Percentiles rank a stretch among this genome's conserved stretches.
Conservation (phyloP, 37 sponge, comb jelly and placozoan genomes). For the Geodia barretti region DNA sequence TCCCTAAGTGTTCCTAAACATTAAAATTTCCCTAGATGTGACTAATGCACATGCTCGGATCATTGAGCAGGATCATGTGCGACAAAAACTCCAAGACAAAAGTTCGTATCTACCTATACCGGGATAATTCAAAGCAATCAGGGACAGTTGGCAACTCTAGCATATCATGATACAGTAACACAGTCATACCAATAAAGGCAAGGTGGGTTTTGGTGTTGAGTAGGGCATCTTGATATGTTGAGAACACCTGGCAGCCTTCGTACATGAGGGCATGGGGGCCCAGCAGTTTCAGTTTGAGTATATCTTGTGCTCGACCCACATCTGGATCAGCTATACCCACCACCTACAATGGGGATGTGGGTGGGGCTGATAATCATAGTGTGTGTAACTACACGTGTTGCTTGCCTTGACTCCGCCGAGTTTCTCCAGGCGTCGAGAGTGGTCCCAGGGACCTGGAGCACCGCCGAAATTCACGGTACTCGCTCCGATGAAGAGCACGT, state of each 20-base stretch:
- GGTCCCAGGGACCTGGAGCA: slow-evolving; percentile 85
- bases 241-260: slow-evolving; percentile 46
- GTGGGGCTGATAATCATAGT: too few relatives aligned
- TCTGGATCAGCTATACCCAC: slow-evolving; percentile 82
- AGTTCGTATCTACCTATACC: too few relatives aligned
- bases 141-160: too few relatives aligned
- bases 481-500: slow-evolving; percentile 72
- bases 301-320: slow-evolving; percentile 39
- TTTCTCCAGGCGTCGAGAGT: slow-evolving; percentile 72
- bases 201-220: slow-evolving; percentile 40
- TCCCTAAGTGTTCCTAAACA: too few relatives aligned
- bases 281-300: slow-evolving; percentile 47
- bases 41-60: too few relatives aligned
- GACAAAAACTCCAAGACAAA: too few relatives aligned
- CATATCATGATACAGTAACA: too few relatives aligned
- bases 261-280: slow-evolving; percentile 52
- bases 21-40: too few relatives aligned
- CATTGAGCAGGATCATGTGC: too few relatives aligned
- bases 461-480: slow-evolving; percentile 92
- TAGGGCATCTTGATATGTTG: slow-evolving; percentile 28
- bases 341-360: too few relatives aligned
- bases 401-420: slow-evolving; percentile 64
- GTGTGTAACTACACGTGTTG: too few relatives aligned
- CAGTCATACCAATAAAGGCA: slow-evolving; percentile 69
- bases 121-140: too few relatives aligned